A percentile compares a stretch with the other conserved stretches of the same genome.
Evolutionary conservation across 2,113 vertebrate genomes (phyloP).

Genomic region (Phyllostomus hastatus): DNA sequence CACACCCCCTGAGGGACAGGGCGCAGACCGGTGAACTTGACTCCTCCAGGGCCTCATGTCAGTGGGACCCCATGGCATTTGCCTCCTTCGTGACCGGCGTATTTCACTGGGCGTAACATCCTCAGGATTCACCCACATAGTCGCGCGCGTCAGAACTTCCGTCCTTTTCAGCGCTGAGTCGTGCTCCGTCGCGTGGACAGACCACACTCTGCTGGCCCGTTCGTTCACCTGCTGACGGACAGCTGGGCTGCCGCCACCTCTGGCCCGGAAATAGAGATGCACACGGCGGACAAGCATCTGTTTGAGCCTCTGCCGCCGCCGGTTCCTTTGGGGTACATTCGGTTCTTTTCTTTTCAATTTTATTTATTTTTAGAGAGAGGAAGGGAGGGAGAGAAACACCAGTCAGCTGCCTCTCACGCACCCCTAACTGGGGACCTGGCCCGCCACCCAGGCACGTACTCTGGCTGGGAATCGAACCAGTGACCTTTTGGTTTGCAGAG

Average conservation of each 20-base stretch:
- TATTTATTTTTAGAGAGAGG: too few relatives aligned
- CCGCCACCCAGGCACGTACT: too few relatives aligned
- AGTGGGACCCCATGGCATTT: not conserved
- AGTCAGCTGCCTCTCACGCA: too few relatives aligned
- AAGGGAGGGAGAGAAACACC: too few relatives aligned
- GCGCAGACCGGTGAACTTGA: not conserved
- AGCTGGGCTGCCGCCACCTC: fast-evolving
- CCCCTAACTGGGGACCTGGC: too few relatives aligned
- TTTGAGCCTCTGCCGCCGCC: not conserved
- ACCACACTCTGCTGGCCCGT: fast-evolving
- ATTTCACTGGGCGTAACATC: not conserved
- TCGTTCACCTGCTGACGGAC: fast-evolving
- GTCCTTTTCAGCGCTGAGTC: not conserved
- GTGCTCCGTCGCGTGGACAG: fast-evolving
- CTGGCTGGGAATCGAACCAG: too few relatives aligned
- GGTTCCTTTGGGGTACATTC: not conserved
- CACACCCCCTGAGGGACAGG: not conserved
- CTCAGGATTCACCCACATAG: not conserved
- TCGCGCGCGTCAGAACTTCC: not conserved
- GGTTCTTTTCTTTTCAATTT: not conserved
- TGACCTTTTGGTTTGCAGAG: too few relatives aligned
- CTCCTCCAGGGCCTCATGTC: fast-evolving
- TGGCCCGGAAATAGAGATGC: fast-evolving
- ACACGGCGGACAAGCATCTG: fast-evolving
- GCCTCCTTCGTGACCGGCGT: not conserved